A percentile compares a stretch with the other conserved stretches of the same genome.
Conservation (phyloP, 2,113 vertebrate genomes). For the Cyrtonyx montezumae region DNA sequence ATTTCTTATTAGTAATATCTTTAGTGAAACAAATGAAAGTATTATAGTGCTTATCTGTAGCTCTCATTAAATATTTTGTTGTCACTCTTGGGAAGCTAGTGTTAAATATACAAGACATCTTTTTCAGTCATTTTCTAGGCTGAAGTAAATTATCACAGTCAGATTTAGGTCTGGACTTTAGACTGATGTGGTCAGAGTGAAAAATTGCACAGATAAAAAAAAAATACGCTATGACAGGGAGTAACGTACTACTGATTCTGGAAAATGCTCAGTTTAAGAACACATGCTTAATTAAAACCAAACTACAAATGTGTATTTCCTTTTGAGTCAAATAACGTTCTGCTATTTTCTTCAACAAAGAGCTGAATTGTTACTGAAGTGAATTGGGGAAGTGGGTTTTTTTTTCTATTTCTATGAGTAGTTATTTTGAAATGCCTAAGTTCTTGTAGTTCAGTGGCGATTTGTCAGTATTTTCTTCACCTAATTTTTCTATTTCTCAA, state of each 20-base stretch:
- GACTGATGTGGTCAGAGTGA: neutral
- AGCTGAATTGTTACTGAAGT: neutral
- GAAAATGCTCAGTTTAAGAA: neutral
- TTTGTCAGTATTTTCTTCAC: neutral
- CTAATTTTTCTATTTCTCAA: neutral
- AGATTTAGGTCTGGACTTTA: neutral
- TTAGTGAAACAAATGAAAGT: neutral
- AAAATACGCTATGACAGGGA: neutral
- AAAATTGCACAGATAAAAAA: neutral
- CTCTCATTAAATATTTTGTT: neutral
- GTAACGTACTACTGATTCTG: neutral
- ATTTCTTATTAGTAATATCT: neutral
- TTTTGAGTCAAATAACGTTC: neutral
- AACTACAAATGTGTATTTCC: neutral
- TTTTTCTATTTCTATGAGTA: neutral
- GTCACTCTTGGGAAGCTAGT: neutral
- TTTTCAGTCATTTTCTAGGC: neutral
- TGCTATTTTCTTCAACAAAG: neutral
- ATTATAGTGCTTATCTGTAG: neutral
- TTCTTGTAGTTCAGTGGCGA: neutral
- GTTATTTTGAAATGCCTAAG: neutral
- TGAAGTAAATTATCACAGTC: neutral
- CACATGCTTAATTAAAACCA: neutral
- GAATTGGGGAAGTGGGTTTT: neutral
- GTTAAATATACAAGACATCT: neutral